phyloP scores from a whole-genome alignment of 1,140 invertebrate species.

The Tachypleus tridentatus region DNA sequence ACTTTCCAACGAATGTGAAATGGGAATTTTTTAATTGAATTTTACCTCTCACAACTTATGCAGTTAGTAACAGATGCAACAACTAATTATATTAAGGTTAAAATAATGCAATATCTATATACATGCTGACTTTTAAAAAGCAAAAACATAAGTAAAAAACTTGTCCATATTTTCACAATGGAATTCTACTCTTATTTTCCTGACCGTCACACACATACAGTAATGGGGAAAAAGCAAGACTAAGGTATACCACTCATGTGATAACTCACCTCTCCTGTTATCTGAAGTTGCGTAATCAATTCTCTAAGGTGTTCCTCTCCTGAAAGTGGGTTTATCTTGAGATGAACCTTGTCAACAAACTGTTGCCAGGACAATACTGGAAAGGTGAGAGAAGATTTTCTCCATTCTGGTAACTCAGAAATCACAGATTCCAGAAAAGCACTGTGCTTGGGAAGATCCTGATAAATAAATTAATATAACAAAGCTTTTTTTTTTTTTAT shows the following conservation, averaged over 20 bases:
- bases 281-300: conserved; percentile 52
- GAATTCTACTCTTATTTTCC: conserved; percentile 35
- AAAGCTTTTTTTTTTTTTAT: too few species aligned
- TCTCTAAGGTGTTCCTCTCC: conserved; percentile 52
- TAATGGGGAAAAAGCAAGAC: too few species aligned
- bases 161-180: conserved; percentile 52
- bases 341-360: conserved; percentile 47
- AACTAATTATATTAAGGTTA: too few species aligned
- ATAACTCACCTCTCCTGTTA: conserved; percentile 49
- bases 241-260: too few species aligned
- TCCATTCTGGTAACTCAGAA: conserved; percentile 39
- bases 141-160: conserved; percentile 23
- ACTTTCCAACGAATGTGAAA: too few species aligned
- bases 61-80: too few species aligned
- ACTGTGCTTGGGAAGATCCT: conserved; percentile 45
- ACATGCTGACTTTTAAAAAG: too few species aligned
- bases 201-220: too few species aligned
- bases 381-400: conserved; percentile 43
- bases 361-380: conserved; percentile 53
- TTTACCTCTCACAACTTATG: too few species aligned
- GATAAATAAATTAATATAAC: conserved; percentile 20
- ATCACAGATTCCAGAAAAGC: conserved; percentile 49
- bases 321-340: conserved; percentile 55
- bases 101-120: too few species aligned
- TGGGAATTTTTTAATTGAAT: too few species aligned